Evolutionary conservation across 64 coral and sea anemone species (phyloP), one percentile per base, ranked within the genome.

Genomic region (Exaiptasia diaphana): DNA sequence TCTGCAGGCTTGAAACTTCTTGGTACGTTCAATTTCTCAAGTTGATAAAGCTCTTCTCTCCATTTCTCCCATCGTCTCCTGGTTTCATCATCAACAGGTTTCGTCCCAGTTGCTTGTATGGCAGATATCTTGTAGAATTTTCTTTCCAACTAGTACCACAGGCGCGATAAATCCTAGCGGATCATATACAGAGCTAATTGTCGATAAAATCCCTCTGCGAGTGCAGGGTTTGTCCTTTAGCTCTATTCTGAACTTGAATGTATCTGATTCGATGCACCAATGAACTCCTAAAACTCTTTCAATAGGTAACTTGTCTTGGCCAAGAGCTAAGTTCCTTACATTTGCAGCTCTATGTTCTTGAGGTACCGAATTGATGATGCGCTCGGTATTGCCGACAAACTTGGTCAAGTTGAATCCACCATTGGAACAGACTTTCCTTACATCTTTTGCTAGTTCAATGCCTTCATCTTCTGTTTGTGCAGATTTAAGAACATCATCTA

Each of bases 401-500:
- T 83, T 71, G 45, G 78, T 82, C 31, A 82, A 64, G 38, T 82
- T 82, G 38, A 83, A 71, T 48, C 82, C 82, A 43, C 68, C 50
- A 18, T 42, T 62, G 28, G 21, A 5, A 20, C 69, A 74, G 43
- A 85, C 53, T 28, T 37, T 56, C 21, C 62, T 86, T 11, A 40
- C 48, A 0, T 62, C 31, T 17, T 1, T 44, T 1, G 68, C 82
- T 46, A 85, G 13, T 22, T 85, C 50, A 62, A 85, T 74, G 17
- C 50, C 34, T 63, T 62, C 53, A 5, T 74, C 69, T 61, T 60
- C 82, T 1, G 82, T 60, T 1, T 25, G 30, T 8, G 37, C 23
- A 8, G 57, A 80, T 38, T 80, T 80, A 2, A 80, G 38, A 21
- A 80, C 20, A 41, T 80, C 56, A 60, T 56, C 53, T 5, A 56